These are phyloP conservation scores for Parapsyche elsis DNA, from an alignment of 1,140 invertebrate species.

Conservation along the genomic window DNA sequence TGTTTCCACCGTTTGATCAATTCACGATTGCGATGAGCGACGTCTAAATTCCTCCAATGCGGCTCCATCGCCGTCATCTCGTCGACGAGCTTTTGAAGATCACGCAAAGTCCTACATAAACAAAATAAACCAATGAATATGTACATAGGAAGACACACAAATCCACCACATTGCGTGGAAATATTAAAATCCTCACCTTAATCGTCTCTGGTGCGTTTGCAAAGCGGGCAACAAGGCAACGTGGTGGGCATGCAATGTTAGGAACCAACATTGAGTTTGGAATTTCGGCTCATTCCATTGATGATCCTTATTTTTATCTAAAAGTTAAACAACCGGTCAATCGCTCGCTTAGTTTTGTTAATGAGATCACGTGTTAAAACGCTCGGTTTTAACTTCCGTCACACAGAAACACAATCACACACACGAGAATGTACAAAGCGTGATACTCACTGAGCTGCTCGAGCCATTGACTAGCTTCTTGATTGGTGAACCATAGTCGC, in stretches of 20 bases:
- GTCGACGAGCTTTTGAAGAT: constrained; percentile 91
- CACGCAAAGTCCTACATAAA: constrained; percentile 77
- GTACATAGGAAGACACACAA: background rate
- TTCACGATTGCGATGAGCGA: constrained; percentile 82
- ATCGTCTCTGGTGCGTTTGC: constrained; percentile 86
- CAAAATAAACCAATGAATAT: background rate
- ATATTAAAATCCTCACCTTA: constrained; percentile 59
- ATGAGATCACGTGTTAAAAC: too few relatives aligned
- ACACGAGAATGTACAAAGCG: background rate
- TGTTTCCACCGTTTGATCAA: constrained; percentile 88
- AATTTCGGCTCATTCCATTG: constrained; percentile 87
- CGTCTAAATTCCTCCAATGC: constrained; percentile 83
- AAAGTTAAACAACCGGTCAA: background rate
- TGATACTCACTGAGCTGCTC: constrained; percentile 72
- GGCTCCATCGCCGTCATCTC: constrained; percentile 84
- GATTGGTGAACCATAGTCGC: constrained; percentile 81
- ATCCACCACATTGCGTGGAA: background rate
- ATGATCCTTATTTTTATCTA: constrained; percentile 57
- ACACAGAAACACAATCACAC: background rate
- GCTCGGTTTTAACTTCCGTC: too few relatives aligned
- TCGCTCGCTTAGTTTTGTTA: too few relatives aligned
- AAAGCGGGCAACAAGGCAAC: constrained; percentile 88
- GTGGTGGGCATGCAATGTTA: constrained; percentile 94
- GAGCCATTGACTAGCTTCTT: constrained; percentile 83
- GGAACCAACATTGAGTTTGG: constrained; percentile 96